Conservation (phyloP, 2,888 invertebrate species). For the Apantesis nais region DNA sequence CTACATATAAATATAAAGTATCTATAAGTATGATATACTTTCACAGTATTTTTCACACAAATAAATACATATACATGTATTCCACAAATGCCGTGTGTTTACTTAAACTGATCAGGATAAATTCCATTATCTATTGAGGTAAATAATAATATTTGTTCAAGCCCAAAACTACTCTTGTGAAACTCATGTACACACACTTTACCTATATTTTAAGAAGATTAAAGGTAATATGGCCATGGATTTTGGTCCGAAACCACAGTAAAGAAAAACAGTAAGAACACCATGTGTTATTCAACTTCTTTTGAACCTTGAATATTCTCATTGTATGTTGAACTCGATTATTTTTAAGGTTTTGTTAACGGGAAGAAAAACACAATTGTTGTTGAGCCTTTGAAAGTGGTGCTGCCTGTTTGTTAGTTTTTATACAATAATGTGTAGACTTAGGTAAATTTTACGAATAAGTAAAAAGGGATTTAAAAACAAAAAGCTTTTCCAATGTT, state of each 20-base stretch:
- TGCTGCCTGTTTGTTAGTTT: too few species aligned
- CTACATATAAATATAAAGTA: too few species aligned
- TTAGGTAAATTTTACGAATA: too few species aligned
- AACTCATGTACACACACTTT: background rate
- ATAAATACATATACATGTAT: background rate
- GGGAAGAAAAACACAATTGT: background rate
- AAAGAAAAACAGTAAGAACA: background rate
- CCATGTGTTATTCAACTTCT: background rate
- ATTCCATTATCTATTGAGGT: background rate
- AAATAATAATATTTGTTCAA: background rate
- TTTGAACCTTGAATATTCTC: background rate
- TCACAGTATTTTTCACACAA: too few species aligned
- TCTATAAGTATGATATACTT: too few species aligned
- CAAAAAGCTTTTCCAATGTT: too few species aligned
- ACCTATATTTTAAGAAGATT: conserved; percentile 40
- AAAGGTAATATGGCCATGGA: conserved; percentile 29
- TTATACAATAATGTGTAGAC: too few species aligned
- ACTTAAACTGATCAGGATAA: background rate
- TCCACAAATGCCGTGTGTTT: background rate
- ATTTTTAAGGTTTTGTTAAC: too few species aligned
- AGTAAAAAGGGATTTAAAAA: too few species aligned
- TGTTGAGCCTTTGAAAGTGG: background rate
- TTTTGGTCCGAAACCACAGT: conserved; percentile 13
- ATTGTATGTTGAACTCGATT: too few species aligned
- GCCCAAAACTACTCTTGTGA: background rate